phyloP scores from a whole-genome alignment of 2,888 invertebrate species.

The Siphlonurus alternatus region DNA sequence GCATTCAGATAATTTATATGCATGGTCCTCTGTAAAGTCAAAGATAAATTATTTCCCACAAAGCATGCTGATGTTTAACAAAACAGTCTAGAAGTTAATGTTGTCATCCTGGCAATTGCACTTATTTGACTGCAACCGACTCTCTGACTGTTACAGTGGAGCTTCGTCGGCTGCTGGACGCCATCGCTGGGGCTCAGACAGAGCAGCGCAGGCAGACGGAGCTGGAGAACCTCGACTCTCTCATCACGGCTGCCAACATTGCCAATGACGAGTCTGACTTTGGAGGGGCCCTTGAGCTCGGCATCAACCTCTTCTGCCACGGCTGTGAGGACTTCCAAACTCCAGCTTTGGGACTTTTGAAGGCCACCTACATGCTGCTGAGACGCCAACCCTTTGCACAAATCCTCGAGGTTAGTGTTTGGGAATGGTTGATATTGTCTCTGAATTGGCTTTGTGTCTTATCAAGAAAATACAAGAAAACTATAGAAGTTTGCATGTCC shows the following conservation, averaged over 20 bases:
- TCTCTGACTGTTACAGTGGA: constrained; percentile 37
- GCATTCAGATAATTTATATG: too few species aligned
- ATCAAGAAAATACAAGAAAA: constrained; percentile 3
- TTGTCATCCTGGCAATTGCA: too few species aligned
- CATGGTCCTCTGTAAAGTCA: too few species aligned
- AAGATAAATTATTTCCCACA: too few species aligned
- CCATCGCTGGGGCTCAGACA: constrained; percentile 39
- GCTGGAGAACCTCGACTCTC: constrained; percentile 56
- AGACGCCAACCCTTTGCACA: constrained; percentile 50
- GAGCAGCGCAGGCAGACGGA: constrained; percentile 40
- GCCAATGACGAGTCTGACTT: constrained; percentile 93
- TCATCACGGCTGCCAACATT: constrained; percentile 68
- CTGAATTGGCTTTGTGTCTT: too few species aligned
- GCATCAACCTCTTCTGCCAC: constrained; percentile 67
- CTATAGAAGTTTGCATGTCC: not conserved
- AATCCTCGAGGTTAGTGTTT: constrained; percentile 40
- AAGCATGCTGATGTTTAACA: too few species aligned
- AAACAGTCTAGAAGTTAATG: too few species aligned
- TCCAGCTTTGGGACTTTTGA: constrained; percentile 43
- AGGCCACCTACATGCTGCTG: constrained; percentile 59
- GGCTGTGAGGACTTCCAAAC: constrained; percentile 51
- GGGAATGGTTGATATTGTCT: not conserved
- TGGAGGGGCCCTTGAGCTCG: constrained; percentile 80
- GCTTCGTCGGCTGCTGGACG: constrained; percentile 48
- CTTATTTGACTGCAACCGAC: too few species aligned